Base-by-base conservation (phyloP, 2,888 invertebrate species). In the Elgonia sp. region DNA sequence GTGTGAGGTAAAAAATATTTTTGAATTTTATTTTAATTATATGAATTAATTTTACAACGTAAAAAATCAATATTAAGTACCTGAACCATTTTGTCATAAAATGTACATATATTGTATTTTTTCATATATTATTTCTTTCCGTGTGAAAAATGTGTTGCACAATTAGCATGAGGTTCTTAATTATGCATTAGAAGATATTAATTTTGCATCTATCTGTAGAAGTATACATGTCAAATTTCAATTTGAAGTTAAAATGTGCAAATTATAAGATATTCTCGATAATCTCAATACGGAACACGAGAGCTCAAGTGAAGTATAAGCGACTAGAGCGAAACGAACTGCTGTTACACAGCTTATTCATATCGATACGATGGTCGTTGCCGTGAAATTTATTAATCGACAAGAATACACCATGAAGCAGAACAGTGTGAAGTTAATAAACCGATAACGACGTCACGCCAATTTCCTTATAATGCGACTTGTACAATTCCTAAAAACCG, bases 351-450 rank as follows among this genome's bases (percentile, higher is more conserved):
- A 87, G 87, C 83, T 80, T 87, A 87, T 89, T 89, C 84, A 81
- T 90, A 89, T 88, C 80, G 88, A 88, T 89, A 87, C 84, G 70
- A 89, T 87, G 79, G 85, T 86, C 89, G 81, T 62, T 86, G 87
- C 90, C 89, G 89, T 90, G 89, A 90, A 90, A 90, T 89, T 90
- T 88, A 89, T 89, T 90, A 89, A 89, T 88, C 87, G 86, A 79
- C 84, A 80, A 84, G 87, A 84, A 86, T 86, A 79, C 84, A 82
- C 82, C 86, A 85, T 80, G 55, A 90, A 89, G 77, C 90, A 87
- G 89, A 91, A 90, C 89, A 89, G 90, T 90, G 90, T 90, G 90
- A 92, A 92, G 91, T 91, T 91, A 92, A 92, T 91, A 91, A 91
- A 81, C 89, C 89, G 86, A 89, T 86, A 89, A 89, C 82, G 82